Base-by-base conservation (phyloP, 2,113 vertebrate species). In the Neodon shergylaensis region DNA sequence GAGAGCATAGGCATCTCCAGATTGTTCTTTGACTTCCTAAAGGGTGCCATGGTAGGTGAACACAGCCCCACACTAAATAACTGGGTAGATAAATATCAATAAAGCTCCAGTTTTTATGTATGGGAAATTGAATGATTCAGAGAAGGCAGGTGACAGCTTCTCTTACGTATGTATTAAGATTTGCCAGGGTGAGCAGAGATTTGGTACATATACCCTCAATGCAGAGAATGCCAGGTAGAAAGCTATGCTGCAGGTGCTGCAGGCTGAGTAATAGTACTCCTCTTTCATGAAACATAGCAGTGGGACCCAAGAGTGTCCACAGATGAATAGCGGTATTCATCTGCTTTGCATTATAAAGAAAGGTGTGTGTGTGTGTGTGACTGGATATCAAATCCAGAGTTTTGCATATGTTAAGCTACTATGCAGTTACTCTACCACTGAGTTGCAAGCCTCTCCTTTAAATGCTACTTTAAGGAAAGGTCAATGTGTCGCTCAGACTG, bases 131-230 rank as follows among this genome's bases (percentile, higher is more conserved):
- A 84, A 16, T 19, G 63, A 84, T 65, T 65, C 82, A 19, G 79
- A 82, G n/a, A 82, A 82, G 52, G 21, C 21, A 81, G 54, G 63
- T 81, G 70, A 49, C 22, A 44, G 17, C 31, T 85, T 85, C 39
- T 47, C 17, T 44, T 39, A 17, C 54, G 2, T 39, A 22, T 61
- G 6, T 16, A 39, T 2, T 54, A 84, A 93, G 52, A 11, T 82
- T 95, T 95, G n/a, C 39, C 87, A 88, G 33, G 42, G n/a, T 11
- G 42, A 86, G 72, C 14, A 82, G 68, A 95, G 70, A 22, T 58
- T 49, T 26, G 1, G 61, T 44, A 73, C 78, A 11, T 0, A 16
- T 9, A 58, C 85, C 66, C 19, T 0, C 0, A 88, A 19, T 33
- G 36, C 22, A n/a, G 58, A 90, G 72, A 68, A 58, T 16, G 5